phyloP scores from a whole-genome alignment of 2,113 vertebrate species.

The Actinemys pallida region DNA sequence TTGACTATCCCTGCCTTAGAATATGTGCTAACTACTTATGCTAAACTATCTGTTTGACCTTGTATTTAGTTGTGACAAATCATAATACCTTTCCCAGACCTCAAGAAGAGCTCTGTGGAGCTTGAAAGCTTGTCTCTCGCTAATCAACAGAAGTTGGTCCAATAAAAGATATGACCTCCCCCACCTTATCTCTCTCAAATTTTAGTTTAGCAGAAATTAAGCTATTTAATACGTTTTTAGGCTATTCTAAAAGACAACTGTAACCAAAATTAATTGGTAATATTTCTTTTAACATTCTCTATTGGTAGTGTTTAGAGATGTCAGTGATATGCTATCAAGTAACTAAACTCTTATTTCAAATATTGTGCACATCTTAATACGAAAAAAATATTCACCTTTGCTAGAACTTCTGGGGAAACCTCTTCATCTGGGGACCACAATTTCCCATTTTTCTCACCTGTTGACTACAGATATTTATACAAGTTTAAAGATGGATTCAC shows the following conservation, averaged over 20 bases:
- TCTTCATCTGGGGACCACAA: constrained; percentile 98
- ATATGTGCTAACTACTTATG: background rate
- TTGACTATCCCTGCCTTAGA: background rate
- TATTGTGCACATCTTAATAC: background rate
- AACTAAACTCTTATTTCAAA: background rate
- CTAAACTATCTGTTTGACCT: background rate
- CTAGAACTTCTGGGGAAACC: constrained; percentile 96
- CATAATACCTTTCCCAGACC: background rate
- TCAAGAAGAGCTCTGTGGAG: background rate
- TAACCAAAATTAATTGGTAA: background rate
- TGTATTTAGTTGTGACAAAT: background rate
- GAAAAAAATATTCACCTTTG: constrained; percentile 85
- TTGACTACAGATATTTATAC: constrained; percentile 84
- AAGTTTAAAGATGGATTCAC: constrained; percentile 53
- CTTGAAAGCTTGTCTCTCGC: background rate
- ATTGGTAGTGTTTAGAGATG: background rate
- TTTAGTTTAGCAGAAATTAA: background rate
- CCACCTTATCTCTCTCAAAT: background rate
- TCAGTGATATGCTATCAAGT: background rate
- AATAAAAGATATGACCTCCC: background rate
- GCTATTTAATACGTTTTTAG: background rate
- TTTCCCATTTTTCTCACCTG: constrained; percentile 97
- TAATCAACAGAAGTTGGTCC: background rate
- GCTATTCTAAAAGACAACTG: background rate
- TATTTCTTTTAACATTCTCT: background rate